These are phyloP conservation scores for Mercenaria mercenaria DNA, from an alignment of 1,140 invertebrate genomes.

Conservation along the genomic window DNA sequence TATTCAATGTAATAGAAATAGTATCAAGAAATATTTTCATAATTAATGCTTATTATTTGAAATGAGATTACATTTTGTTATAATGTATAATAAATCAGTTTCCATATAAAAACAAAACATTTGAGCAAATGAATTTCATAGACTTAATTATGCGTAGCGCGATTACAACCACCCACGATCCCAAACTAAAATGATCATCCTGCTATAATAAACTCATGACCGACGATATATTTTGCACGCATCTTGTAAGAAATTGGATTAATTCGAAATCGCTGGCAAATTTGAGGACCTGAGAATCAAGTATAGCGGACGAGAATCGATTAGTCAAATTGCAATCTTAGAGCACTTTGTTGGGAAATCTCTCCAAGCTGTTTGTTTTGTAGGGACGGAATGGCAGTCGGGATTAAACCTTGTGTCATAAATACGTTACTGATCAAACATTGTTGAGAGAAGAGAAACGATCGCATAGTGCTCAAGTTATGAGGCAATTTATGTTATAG, in stretches of 20 bases:
- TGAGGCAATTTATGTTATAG: background rate
- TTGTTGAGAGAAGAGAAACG: background rate
- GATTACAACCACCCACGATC: background rate
- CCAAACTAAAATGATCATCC: background rate
- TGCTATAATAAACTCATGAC: background rate
- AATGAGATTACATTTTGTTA: no score
- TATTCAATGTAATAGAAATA: no score
- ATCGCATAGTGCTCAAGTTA: background rate
- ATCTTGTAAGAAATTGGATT: constrained; percentile 3
- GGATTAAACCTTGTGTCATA: constrained; percentile 54
- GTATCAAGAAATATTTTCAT: no score
- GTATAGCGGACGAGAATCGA: constrained; percentile 25
- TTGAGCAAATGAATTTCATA: background rate
- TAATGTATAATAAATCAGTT: no score
- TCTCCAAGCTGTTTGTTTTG: constrained; percentile 48
- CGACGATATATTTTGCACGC: constrained; percentile 9
- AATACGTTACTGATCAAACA: constrained; percentile 12
- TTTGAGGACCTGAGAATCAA: background rate
- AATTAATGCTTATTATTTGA: no score
- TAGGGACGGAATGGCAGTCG: background rate
- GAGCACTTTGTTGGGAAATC: constrained; percentile 36
- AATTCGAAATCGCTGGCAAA: background rate
- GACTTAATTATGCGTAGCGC: background rate
- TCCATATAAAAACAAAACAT: background rate
- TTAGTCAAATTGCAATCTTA: constrained; percentile 29